These are phyloP conservation scores for Heliangelus exortis DNA, from an alignment of 2,797 vertebrate species.

Conservation along the genomic window DNA sequence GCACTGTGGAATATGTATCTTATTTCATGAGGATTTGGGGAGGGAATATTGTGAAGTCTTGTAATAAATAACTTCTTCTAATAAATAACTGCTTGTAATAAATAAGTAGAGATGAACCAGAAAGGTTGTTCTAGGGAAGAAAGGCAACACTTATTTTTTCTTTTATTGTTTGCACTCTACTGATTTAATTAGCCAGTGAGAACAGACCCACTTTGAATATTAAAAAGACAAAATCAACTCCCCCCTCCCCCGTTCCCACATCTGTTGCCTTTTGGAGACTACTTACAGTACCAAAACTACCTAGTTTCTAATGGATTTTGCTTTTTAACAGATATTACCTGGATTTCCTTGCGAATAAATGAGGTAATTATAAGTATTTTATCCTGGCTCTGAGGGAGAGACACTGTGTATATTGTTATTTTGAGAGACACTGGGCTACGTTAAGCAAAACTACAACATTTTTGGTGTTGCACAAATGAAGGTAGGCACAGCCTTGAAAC, in stretches of 20 bases:
- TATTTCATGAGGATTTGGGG: not conserved
- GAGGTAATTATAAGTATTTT: constrained; percentile 47
- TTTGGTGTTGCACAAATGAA: not conserved
- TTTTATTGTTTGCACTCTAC: constrained; percentile 62
- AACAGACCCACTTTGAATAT: constrained; percentile 65
- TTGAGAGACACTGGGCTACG: constrained; percentile 21
- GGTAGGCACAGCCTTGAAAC: not conserved
- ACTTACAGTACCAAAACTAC: not conserved
- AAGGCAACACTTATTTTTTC: constrained; percentile 56
- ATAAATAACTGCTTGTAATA: not conserved
- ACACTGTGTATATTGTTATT: constrained; percentile 20
- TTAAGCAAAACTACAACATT: constrained; percentile 3
- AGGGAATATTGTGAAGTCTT: not conserved
- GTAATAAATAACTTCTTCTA: not conserved
- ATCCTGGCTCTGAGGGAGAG: constrained; percentile 27
- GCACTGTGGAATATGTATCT: not conserved
- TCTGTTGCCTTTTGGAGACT: constrained; percentile 53
- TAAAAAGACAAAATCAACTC: constrained; percentile 58
- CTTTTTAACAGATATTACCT: constrained; percentile 12
- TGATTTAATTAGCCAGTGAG: constrained; percentile 68
- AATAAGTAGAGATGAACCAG: constrained; percentile 4
- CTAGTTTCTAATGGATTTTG: constrained; percentile 4
- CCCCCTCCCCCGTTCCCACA: constrained; percentile 36
- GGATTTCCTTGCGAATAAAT: constrained; percentile 37
- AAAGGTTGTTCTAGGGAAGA: constrained; percentile 32